These are phyloP conservation scores for Characodon lateralis DNA, from an alignment of 2,797 vertebrate genomes.

Conservation along the genomic window DNA sequence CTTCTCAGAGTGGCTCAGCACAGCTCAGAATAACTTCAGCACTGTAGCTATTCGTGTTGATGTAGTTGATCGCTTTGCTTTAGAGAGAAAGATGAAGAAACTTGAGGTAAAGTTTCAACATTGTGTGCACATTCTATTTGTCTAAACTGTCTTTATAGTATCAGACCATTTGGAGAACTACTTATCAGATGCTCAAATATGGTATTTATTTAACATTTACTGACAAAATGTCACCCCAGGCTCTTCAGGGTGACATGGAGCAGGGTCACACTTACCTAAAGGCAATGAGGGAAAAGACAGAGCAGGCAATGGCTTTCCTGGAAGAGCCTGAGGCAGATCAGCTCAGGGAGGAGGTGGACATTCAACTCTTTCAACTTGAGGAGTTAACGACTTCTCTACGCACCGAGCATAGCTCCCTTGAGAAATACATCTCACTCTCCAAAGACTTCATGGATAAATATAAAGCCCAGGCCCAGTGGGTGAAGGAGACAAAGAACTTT, in stretches of 20 bases:
- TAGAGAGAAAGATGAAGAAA: conserved; percentile 92
- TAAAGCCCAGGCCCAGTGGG: conserved; percentile 88
- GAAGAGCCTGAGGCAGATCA: conserved; percentile 83
- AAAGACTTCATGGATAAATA: conserved; percentile 95
- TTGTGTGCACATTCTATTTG: neutral
- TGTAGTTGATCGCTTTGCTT: conserved; percentile 83
- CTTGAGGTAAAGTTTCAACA: conserved; percentile 84
- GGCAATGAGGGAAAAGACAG: conserved; percentile 89
- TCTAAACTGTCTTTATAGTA: neutral
- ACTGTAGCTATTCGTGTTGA: conserved; percentile 83
- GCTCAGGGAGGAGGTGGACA: conserved; percentile 82
- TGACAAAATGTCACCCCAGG: conserved; percentile 55
- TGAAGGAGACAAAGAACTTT: conserved; percentile 84
- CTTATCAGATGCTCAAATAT: neutral
- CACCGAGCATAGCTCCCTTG: conserved; percentile 85
- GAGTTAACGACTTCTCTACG: conserved; percentile 85
- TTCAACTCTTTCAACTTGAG: conserved; percentile 80
- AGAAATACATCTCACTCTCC: conserved; percentile 88
- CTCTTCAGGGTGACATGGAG: conserved; percentile 89
- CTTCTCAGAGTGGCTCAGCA: conserved; percentile 90
- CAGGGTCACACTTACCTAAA: conserved; percentile 90
- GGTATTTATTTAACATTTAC: neutral
- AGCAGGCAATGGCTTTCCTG: conserved; percentile 84
- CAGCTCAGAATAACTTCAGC: conserved; percentile 87
- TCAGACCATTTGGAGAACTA: neutral